phyloP scores from a whole-genome alignment of 37 sponge, comb jelly and placozoan genomes.

The Corticium candelabrum region DNA sequence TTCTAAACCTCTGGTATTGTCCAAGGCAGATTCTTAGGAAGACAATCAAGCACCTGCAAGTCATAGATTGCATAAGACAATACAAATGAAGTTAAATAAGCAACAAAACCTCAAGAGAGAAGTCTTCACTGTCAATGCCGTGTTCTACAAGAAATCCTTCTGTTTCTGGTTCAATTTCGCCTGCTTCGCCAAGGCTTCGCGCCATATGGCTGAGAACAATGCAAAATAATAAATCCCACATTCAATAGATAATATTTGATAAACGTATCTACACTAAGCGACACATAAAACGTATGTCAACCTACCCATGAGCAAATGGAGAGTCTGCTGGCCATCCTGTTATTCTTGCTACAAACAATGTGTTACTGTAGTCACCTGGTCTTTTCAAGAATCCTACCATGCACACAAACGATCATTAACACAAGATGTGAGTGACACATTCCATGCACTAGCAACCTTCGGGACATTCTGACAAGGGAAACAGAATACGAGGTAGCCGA shows the following conservation, averaged over 20 bases:
- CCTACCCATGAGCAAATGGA: conserved; percentile 67
- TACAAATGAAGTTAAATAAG: too few relatives aligned
- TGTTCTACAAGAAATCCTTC: conserved; percentile 71
- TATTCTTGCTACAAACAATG: conserved; percentile 49
- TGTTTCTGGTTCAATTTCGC: conserved; percentile 70
- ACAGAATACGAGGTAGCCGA: conserved; percentile 58
- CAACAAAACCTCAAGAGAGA: conserved; percentile 21
- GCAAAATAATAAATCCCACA: background rate
- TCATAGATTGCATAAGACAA: background rate
- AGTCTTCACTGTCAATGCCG: conserved; percentile 49
- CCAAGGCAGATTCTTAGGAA: conserved; percentile 59
- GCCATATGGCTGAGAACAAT: conserved; percentile 31
- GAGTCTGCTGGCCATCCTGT: conserved; percentile 27
- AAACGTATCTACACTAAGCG: background rate
- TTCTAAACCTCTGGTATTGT: conserved; percentile 41
- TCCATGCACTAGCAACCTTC: background rate
- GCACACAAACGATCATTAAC: too few relatives aligned
- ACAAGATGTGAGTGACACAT: background rate
- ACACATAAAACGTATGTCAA: background rate
- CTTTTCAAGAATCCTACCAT: conserved; percentile 36
- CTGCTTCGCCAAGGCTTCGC: conserved; percentile 67
- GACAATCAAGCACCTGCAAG: conserved; percentile 25
- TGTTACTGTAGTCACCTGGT: conserved; percentile 36
- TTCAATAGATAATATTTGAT: background rate
- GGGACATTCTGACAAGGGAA: conserved; percentile 73